Conservation (phyloP, 2,888 invertebrate species). For the Carterocephalus palaemon region DNA sequence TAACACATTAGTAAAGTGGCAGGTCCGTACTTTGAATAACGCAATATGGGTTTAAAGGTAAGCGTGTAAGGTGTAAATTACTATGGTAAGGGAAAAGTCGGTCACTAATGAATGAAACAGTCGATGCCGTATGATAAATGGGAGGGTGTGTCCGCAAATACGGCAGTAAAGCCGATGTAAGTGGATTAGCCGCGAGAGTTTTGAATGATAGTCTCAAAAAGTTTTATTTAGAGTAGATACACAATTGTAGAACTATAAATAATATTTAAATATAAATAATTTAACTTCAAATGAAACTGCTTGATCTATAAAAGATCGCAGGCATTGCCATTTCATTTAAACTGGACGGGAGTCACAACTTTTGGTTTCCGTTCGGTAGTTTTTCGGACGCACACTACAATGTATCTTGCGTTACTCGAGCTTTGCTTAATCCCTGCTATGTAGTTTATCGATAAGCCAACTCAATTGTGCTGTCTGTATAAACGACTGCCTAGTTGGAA, state of each 20-base stretch:
- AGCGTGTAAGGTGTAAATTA: conserved; percentile 57
- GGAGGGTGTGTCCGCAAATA: conserved; percentile 57
- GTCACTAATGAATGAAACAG: conserved; percentile 54
- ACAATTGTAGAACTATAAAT: too few relatives aligned
- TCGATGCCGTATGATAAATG: conserved; percentile 61
- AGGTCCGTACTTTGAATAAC: conserved; percentile 28
- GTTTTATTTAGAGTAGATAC: too few relatives aligned
- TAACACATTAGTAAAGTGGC: conserved; percentile 21
- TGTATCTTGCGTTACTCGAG: conserved; percentile 25
- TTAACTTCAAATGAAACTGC: too few relatives aligned
- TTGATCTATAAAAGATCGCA: too few relatives aligned
- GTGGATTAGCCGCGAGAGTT: conserved; percentile 14
- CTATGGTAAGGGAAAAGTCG: conserved; percentile 24
- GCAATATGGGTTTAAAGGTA: conserved; percentile 50
- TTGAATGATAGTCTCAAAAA: not conserved
- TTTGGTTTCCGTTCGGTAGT: conserved; percentile 12
- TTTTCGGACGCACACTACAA: conserved; percentile 21
- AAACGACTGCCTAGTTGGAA: conserved; percentile 15
- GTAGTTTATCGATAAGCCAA: conserved; percentile 36
- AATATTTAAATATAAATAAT: too few relatives aligned
- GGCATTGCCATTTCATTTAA: too few relatives aligned
- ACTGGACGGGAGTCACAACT: not conserved
- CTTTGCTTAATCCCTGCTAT: conserved; percentile 36
- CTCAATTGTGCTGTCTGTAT: conserved; percentile 18
- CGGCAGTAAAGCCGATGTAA: not conserved